Conservation (phyloP, 1,140 invertebrate genomes). For the Popillia japonica region DNA sequence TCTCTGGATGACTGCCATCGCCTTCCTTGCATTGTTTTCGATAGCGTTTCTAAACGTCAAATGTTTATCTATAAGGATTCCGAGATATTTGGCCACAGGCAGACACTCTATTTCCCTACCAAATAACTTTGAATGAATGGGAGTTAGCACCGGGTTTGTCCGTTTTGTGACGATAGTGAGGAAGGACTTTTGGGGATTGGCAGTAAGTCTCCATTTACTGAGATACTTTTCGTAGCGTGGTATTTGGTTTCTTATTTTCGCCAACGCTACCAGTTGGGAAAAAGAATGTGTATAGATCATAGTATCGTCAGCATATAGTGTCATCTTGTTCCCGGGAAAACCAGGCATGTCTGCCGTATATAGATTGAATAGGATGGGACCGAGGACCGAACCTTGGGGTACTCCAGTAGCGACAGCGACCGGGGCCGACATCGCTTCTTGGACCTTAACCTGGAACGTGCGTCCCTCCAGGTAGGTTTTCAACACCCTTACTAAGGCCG, state of each 20-base stretch:
- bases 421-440: background rate
- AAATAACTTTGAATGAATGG: conserved; percentile 23
- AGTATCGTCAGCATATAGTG: too few species aligned
- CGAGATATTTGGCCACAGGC: conserved; percentile 1
- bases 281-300: too few species aligned
- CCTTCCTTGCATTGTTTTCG: conserved; percentile 3
- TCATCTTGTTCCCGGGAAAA: too few species aligned
- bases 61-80: background rate
- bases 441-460: background rate
- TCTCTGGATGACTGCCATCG: background rate
- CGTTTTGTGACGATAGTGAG: background rate
- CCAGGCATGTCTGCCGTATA: too few species aligned
- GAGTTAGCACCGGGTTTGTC: background rate
- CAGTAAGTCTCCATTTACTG: background rate
- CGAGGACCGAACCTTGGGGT: too few species aligned
- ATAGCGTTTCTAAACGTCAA: background rate
- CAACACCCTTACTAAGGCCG: background rate
- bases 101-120: background rate
- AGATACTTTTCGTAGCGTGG: background rate
- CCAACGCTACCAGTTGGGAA: too few species aligned
- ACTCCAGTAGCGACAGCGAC: too few species aligned
- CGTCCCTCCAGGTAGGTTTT: background rate
- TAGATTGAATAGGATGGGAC: too few species aligned
- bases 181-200: too few species aligned
- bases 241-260: too few species aligned